These are phyloP conservation scores for Eretmochelys imbricata DNA, from an alignment of 2,113 vertebrate species.

Conservation along the genomic window DNA sequence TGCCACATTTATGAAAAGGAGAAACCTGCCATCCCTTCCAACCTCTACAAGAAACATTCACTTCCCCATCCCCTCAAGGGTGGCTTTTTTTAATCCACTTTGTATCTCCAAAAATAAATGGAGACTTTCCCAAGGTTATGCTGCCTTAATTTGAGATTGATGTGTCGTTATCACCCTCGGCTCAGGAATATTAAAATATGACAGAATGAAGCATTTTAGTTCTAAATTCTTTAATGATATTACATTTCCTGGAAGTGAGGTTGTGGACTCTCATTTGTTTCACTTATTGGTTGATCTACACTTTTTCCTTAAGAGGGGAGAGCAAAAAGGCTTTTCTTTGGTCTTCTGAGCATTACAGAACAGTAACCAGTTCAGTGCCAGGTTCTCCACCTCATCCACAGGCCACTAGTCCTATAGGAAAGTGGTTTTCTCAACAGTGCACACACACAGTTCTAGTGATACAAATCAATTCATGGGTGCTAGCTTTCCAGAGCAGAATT, in stretches of 20 bases:
- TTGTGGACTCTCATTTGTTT: slow-evolving; percentile 23
- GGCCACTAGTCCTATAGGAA: neutral
- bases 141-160: slow-evolving; percentile 3
- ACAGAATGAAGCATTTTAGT: slow-evolving; percentile 32
- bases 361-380: slow-evolving; percentile 35
- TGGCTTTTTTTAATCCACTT: neutral
- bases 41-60: neutral
- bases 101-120: neutral
- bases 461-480: slow-evolving; percentile 36
- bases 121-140: slow-evolving; percentile 27
- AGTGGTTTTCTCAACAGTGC: slow-evolving; percentile 2
- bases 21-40: neutral
- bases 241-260: neutral
- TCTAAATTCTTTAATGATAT: slow-evolving; percentile 34
- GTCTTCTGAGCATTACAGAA: neutral
- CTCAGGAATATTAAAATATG: slow-evolving; percentile 26
- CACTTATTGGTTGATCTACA: neutral
- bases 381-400: neutral
- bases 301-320: neutral
- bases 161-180: neutral
- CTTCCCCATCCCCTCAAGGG: neutral
- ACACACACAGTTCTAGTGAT: neutral
- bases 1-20: neutral
- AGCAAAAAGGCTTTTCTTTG: neutral
- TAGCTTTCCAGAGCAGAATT: slow-evolving; percentile 41